Evolutionary conservation across 2,113 vertebrate species (phyloP).

Genomic region (Lepisosteus osseus): DNA sequence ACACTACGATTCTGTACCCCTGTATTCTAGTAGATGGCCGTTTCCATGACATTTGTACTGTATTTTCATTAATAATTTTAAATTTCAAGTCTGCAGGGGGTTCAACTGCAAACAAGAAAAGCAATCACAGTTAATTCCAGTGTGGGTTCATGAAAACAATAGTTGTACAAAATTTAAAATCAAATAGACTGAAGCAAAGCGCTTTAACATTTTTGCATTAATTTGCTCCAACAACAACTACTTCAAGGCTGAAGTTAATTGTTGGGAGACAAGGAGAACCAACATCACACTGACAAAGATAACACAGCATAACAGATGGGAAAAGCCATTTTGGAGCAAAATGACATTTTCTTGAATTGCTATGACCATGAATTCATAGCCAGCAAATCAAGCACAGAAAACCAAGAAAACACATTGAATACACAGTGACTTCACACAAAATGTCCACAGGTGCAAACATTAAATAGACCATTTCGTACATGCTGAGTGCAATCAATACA

Average conservation of each 20-base stretch:
- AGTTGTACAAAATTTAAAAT: slow-evolving; percentile 8
- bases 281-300: slow-evolving; percentile 69
- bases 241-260: slow-evolving; percentile 73
- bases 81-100: slow-evolving; percentile 90
- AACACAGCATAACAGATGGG: slow-evolving; percentile 70
- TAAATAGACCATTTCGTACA: slow-evolving; percentile 82
- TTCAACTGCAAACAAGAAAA: slow-evolving; percentile 76
- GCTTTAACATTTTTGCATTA: slow-evolving; percentile 77
- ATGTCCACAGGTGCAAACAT: slow-evolving; percentile 80
- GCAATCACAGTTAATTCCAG: slow-evolving; percentile 47
- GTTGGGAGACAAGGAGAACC: slow-evolving; percentile 73
- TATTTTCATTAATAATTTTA: slow-evolving; percentile 91
- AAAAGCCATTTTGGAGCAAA: slow-evolving; percentile 81
- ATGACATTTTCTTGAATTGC: slow-evolving; percentile 89
- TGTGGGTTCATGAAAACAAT: slow-evolving; percentile 29
- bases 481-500: slow-evolving; percentile 77
- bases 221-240: slow-evolving; percentile 85
- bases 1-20: slow-evolving; percentile 86
- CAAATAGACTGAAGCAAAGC: slow-evolving; percentile 54
- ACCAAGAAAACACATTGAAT: slow-evolving; percentile 77
- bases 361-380: slow-evolving; percentile 73
- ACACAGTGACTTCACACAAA: slow-evolving; percentile 78
- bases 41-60: slow-evolving; percentile 91
- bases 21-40: slow-evolving; percentile 73
- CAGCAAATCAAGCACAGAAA: slow-evolving; percentile 85